phyloP scores from a whole-genome alignment of 2,888 invertebrate species.

The Euspilapteryx auroguttella region DNA sequence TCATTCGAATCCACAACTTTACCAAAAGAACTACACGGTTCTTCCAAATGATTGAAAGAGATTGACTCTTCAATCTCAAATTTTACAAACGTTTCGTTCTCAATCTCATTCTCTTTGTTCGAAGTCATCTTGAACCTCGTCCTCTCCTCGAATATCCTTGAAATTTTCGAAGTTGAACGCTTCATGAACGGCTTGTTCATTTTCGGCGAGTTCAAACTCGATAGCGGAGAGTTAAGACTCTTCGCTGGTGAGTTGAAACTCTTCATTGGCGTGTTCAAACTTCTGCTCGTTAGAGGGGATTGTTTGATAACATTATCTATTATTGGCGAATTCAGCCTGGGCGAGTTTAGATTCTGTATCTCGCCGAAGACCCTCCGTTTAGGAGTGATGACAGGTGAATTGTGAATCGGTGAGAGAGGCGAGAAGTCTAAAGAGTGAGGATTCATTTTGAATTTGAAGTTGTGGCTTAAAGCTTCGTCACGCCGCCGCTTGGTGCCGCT shows the following conservation, averaged over 20 bases:
- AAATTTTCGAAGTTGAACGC: constrained; percentile 21
- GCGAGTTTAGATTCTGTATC: constrained; percentile 7
- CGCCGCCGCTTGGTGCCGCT: constrained; percentile 41
- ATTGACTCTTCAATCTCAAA: constrained; percentile 37
- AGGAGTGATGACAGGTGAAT: not conserved
- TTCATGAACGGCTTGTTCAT: constrained; percentile 10
- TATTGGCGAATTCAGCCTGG: constrained; percentile 8
- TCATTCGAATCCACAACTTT: no score
- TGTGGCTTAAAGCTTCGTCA: constrained; percentile 27
- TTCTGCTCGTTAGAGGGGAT: constrained; percentile 7
- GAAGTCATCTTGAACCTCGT: constrained; percentile 30
- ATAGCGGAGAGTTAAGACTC: constrained; percentile 13
- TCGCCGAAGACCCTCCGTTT: constrained; percentile 8
- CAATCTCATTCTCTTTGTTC: constrained; percentile 31
- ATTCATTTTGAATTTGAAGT: constrained; percentile 41
- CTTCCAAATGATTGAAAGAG: constrained; percentile 17
- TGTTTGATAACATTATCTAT: constrained; percentile 9
- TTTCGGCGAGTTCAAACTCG: constrained; percentile 11
- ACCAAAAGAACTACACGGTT: no score
- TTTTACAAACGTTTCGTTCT: constrained; percentile 8
- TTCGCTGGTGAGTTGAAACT: no score
- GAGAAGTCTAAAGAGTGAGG: constrained; percentile 37
- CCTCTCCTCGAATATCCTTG: constrained; percentile 34
- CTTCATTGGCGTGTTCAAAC: no score
- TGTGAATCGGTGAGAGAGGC: constrained; percentile 1